Evolutionary conservation across 2,113 vertebrate species (phyloP).

Genomic region (Anser cygnoides): DNA sequence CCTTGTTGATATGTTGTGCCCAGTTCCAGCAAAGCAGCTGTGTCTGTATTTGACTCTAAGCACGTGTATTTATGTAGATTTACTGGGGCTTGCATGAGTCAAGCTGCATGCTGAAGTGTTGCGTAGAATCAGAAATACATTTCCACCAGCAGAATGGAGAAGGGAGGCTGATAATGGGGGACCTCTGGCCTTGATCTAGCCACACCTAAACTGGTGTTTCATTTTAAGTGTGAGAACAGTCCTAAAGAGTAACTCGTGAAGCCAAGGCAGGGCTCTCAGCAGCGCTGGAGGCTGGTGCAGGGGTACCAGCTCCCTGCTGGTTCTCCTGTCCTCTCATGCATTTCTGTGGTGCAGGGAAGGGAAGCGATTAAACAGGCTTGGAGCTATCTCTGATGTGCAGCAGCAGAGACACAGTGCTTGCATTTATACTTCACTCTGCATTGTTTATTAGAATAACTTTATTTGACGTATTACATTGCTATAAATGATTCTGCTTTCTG

Average conservation of each 20-base stretch:
- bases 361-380: neutral
- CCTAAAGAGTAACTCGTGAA: neutral
- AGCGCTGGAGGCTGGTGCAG: no score
- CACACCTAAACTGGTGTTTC: neutral
- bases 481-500: neutral
- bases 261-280: neutral
- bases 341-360: neutral
- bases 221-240: neutral
- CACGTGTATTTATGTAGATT: neutral
- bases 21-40: neutral
- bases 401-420: neutral
- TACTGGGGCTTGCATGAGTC: neutral
- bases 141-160: neutral
- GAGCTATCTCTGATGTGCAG: neutral
- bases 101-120: neutral
- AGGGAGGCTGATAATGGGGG: neutral
- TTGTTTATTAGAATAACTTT: constrained; percentile 10
- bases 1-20: neutral
- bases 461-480: neutral
- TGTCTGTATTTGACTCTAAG: neutral
- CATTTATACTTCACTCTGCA: neutral
- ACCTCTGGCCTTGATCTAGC: neutral
- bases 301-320: neutral
- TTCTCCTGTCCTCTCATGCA: neutral
- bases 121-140: neutral